Base-by-base conservation (phyloP, 1,140 invertebrate genomes). In the Trichoplusia ni region DNA sequence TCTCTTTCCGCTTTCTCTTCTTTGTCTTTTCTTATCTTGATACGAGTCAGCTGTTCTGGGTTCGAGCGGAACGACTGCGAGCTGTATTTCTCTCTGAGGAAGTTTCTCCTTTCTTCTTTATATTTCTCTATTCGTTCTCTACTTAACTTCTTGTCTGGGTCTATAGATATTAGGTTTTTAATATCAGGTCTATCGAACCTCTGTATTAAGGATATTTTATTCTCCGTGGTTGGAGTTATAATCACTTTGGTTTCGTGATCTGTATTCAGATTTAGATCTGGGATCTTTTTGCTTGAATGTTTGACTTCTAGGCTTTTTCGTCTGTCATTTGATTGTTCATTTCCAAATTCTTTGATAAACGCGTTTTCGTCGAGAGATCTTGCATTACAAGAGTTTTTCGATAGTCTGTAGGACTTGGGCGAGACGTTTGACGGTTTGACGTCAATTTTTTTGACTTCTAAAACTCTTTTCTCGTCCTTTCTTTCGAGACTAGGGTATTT, bases 81-180 rank as follows among this genome's bases (percentile, higher is more conserved):
- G 56, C 95, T 94, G 76, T 96, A 96, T 84, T 97, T 97, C 76
- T 98, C 96, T 21, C 96, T 92, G 14, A 98, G 82, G 75, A 96
- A 96, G 51, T 94, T 95, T 53, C 97, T 91, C n/a, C 97, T 91
- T 79, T 98, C 97, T 81, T 97, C 96, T 90, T 98, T 98, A 79
- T 98, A 98, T 78, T 95, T 95, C 82, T 97, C 96, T 67, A 98
- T 98, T 35, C 96, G 86, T 77, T 96, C 95, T 19, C 95, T 86
- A 64, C 95, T 94, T 3, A 94, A 69, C 72, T 93, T 92, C 31
- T 92, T 92, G 23, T 89, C 91, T 14, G 79, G 78, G 73, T 93
- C 92, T 79, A 92, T 79, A 67, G 72, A 89, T 77, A 89, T 77
- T 0, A 86, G 11, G 44, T 90, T 91, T 60, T 92, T 93, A 2